These are phyloP conservation scores for Brienomyrus brachyistius DNA, from an alignment of 2,113 vertebrate genomes.

Conservation along the genomic window DNA sequence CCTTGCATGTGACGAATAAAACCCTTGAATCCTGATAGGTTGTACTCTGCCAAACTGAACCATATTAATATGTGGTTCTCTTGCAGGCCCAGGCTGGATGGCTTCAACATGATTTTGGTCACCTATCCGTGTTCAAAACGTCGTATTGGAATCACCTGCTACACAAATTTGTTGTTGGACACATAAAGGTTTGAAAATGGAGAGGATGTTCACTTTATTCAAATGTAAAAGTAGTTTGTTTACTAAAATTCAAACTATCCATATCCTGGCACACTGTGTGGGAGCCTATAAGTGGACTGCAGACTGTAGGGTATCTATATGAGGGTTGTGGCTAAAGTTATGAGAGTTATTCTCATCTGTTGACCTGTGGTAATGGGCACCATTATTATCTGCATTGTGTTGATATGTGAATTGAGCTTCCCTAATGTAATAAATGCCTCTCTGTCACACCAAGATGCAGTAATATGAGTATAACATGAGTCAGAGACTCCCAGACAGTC, in stretches of 20 bases:
- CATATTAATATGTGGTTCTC: neutral
- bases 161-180: conserved; percentile 72
- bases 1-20: neutral
- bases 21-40: neutral
- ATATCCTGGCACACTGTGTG: neutral
- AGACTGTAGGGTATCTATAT: neutral
- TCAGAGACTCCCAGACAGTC: neutral
- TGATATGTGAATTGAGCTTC: neutral
- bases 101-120: conserved; percentile 76
- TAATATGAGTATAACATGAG: neutral
- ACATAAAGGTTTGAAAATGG: conserved; percentile 62
- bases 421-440: neutral
- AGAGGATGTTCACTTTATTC: neutral
- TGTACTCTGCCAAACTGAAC: neutral
- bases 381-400: neutral
- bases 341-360: neutral
- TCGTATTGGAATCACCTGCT: conserved; percentile 69
- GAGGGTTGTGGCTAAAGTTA: neutral
- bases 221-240: neutral
- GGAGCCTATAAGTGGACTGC: neutral
- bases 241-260: too few species aligned
- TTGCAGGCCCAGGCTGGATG: conserved; percentile 68
- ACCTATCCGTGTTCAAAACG: conserved; percentile 66
- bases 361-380: neutral
- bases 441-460: neutral